Percentiles rank a stretch among this genome's conserved stretches.
Evolutionary conservation across 2,888 invertebrate species (phyloP).

Genomic region (Calameuta idolon): DNA sequence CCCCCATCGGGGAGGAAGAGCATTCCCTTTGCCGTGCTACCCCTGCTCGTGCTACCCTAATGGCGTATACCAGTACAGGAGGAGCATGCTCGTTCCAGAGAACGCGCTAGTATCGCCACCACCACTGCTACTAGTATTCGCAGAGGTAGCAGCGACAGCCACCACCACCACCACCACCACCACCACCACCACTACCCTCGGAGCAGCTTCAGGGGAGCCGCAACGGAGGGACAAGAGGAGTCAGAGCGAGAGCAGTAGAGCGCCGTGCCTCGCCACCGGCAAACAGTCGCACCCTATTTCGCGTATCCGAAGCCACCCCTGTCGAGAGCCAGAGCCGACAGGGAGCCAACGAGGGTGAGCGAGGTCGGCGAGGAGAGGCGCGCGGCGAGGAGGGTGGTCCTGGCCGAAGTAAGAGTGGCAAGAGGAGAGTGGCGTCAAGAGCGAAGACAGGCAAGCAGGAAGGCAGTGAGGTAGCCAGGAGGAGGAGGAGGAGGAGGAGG

Average conservation of each 20-base stretch:
- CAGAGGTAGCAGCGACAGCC: slow-evolving; percentile 13
- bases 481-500: no score
- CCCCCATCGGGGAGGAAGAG: background rate
- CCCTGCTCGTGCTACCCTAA: background rate
- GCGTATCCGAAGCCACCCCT: slow-evolving; percentile 51
- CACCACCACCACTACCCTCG: slow-evolving; percentile 13
- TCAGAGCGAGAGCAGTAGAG: slow-evolving; percentile 12
- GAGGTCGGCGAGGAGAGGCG: slow-evolving; percentile 3
- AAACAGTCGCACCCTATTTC: slow-evolving; percentile 51
- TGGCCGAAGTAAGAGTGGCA: slow-evolving; percentile 27
- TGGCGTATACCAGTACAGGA: background rate
- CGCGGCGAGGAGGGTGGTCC: slow-evolving; percentile 23
- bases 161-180: slow-evolving; percentile 18
- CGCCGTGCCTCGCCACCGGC: slow-evolving; percentile 40
- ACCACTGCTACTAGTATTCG: slow-evolving; percentile 24
- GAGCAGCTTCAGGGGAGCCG: slow-evolving; percentile 14
- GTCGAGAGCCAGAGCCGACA: slow-evolving; percentile 48
- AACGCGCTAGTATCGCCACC: slow-evolving; percentile 14
- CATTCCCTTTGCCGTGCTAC: background rate
- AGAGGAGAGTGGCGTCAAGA: slow-evolving; percentile 18
- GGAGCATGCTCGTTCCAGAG: background rate
- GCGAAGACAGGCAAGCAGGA: slow-evolving; percentile 11
- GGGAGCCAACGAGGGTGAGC: slow-evolving; percentile 21
- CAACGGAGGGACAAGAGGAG: slow-evolving; percentile 5
- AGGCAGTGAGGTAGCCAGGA: slow-evolving; percentile 17